These are phyloP conservation scores for Gonioctena quinquepunctata DNA, from an alignment of 1,140 invertebrate species.

Conservation along the genomic window DNA sequence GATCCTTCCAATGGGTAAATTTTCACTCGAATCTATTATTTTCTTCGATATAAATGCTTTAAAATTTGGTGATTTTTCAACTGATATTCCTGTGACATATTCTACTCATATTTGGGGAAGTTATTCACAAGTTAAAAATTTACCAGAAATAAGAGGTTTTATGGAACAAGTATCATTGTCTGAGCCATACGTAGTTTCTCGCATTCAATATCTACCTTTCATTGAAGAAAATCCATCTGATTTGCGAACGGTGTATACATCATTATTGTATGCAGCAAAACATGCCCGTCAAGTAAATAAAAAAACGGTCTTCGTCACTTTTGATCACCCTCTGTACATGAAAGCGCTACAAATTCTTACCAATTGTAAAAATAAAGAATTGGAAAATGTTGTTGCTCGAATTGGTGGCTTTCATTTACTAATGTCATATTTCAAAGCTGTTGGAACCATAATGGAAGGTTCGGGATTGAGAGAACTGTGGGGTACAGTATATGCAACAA, in stretches of 20 bases:
- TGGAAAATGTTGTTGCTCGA: conserved; percentile 28
- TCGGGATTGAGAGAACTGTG: conserved; percentile 38
- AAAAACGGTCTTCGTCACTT: conserved; percentile 43
- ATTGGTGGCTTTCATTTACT: conserved; percentile 49
- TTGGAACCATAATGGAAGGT: conserved; percentile 32
- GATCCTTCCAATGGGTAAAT: too few species aligned
- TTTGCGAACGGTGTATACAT: background rate
- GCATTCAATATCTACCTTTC: background rate
- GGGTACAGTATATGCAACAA: conserved; percentile 23
- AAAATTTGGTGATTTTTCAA: background rate
- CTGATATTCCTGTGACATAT: conserved; percentile 19
- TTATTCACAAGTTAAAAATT: too few species aligned
- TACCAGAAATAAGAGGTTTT: background rate
- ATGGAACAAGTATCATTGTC: background rate
- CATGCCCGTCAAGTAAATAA: background rate
- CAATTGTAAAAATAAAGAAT: too few species aligned
- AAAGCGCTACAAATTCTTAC: conserved; percentile 34
- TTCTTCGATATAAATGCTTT: too few species aligned
- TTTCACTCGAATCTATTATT: too few species aligned
- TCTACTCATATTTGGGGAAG: background rate
- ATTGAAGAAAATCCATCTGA: background rate
- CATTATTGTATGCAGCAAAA: background rate
- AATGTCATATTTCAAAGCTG: conserved; percentile 39
- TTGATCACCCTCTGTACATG: conserved; percentile 24
- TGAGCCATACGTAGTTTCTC: background rate